Evolutionary conservation across 2,113 vertebrate genomes (phyloP).

Genomic region (Oncorhynchus keta): DNA sequence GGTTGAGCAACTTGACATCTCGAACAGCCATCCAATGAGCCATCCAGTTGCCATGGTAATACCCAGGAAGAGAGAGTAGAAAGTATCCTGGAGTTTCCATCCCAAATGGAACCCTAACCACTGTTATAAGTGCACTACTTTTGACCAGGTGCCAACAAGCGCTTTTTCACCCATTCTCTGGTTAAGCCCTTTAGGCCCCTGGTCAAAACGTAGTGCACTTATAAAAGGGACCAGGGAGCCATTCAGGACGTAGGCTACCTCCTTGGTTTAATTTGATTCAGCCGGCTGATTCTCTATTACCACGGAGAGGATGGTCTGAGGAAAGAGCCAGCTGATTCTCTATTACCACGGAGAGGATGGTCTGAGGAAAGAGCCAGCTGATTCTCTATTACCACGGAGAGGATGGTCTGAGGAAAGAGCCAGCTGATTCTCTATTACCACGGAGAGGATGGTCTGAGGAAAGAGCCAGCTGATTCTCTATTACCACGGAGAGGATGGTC

Average conservation of each 20-base stretch:
- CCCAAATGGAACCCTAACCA: conserved; percentile 61
- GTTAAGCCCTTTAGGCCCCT: too few species aligned
- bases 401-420: conserved; percentile 33
- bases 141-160: too few species aligned
- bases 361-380: conserved; percentile 28
- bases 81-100: conserved; percentile 43
- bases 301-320: conserved; percentile 40
- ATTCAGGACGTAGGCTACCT: too few species aligned
- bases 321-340: conserved; percentile 58
- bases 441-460: conserved; percentile 1
- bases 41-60: conserved; percentile 74
- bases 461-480: conserved; percentile 20
- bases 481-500: not conserved
- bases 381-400: not conserved
- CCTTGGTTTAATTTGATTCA: conserved; percentile 64
- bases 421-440: not conserved
- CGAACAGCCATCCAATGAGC: conserved; percentile 54
- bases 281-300: conserved; percentile 62
- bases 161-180: too few species aligned
- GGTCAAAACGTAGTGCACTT: too few species aligned
- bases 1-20: conserved; percentile 58
- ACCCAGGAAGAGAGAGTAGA: conserved; percentile 14
- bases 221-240: too few species aligned
- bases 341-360: conserved; percentile 51
- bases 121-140: not conserved